phyloP scores from a whole-genome alignment of 2,113 vertebrate genomes.

The Trachemys scripta region DNA sequence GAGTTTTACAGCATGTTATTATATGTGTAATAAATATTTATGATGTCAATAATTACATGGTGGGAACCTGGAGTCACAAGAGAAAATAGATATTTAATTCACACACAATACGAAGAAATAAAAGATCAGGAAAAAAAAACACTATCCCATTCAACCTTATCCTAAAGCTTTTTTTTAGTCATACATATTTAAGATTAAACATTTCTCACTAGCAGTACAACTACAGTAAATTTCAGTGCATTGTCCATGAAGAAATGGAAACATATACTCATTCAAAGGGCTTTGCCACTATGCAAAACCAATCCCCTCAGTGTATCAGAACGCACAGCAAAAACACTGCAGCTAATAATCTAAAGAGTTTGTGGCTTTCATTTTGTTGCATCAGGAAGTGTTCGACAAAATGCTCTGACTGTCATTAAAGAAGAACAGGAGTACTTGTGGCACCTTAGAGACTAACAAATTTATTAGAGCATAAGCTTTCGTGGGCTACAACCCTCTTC shows the following conservation, averaged over 20 bases:
- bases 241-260: constrained; percentile 39
- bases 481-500: too few species aligned
- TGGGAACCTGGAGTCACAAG: background rate
- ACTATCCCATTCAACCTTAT: constrained; percentile 42
- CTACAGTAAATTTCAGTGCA: constrained; percentile 26
- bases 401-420: background rate
- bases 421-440: background rate
- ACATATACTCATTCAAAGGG: constrained; percentile 54
- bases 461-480: too few species aligned
- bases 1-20: constrained; percentile 26
- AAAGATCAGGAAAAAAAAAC: constrained; percentile 51
- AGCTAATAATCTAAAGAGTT: background rate
- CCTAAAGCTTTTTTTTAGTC: constrained; percentile 74
- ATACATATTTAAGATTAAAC: constrained; percentile 56
- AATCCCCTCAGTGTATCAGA: constrained; percentile 30
- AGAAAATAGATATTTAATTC: constrained; percentile 24
- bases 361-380: background rate
- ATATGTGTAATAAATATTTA: constrained; percentile 37
- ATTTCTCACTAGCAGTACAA: constrained; percentile 43
- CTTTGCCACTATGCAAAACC: constrained; percentile 17
- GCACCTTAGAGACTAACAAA: too few species aligned
- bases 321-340: background rate
- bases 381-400: background rate
- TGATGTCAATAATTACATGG: constrained; percentile 48
- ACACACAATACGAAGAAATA: background rate